Percentiles rank a stretch among this genome's conserved stretches.
phyloP scores from a whole-genome alignment of 2,888 invertebrate genomes.

The Chrysina gloriosa region DNA sequence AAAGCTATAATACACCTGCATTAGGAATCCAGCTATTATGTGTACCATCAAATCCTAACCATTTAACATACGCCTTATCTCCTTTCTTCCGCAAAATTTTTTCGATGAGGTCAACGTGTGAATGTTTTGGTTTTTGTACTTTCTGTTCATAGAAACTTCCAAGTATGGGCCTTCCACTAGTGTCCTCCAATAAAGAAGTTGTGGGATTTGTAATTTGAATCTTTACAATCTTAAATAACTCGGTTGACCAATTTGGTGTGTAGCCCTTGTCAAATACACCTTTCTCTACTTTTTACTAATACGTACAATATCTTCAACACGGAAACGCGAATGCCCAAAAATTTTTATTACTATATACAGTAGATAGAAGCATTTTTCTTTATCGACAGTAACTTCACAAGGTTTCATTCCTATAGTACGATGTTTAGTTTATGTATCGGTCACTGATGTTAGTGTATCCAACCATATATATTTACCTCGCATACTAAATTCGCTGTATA shows the following conservation, averaged over 20 bases:
- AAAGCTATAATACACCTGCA: too few relatives aligned
- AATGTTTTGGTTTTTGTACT: neutral
- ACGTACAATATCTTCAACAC: conserved; percentile 56
- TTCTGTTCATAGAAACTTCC: conserved; percentile 46
- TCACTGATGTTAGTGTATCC: neutral
- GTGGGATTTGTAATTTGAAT: conserved; percentile 53
- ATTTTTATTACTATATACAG: neutral
- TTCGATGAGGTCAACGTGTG: neutral
- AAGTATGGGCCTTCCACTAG: conserved; percentile 51
- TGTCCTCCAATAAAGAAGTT: conserved; percentile 52
- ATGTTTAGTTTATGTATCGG: conserved; percentile 24
- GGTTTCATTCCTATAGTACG: conserved; percentile 53
- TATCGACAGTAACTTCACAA: neutral
- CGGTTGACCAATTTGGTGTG: conserved; percentile 57
- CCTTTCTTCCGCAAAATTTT: too few relatives aligned
- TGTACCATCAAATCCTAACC: too few relatives aligned
- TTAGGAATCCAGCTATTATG: too few relatives aligned
- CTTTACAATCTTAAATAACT: conserved; percentile 56
- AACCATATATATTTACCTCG: conserved; percentile 50
- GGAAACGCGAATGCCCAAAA: conserved; percentile 50
- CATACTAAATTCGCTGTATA: conserved; percentile 52
- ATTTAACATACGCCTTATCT: too few relatives aligned
- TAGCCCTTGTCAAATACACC: conserved; percentile 54
- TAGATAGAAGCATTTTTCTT: neutral
- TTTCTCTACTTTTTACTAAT: conserved; percentile 57